phyloP scores from a whole-genome alignment of 2,888 invertebrate genomes.

The Synanthedon myopaeformis region DNA sequence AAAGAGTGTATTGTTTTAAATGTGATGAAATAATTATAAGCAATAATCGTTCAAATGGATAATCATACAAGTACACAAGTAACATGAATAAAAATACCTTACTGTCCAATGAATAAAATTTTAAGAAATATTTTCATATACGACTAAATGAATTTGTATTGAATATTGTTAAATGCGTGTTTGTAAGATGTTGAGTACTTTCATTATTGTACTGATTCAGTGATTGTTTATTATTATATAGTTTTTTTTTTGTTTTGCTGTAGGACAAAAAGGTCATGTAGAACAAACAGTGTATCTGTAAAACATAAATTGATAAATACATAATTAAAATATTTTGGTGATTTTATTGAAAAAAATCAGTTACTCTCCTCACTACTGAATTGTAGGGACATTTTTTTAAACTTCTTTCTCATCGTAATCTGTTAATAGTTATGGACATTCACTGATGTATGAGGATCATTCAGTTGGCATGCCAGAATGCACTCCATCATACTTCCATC shows the following conservation, averaged over 20 bases:
- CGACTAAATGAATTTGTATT: neutral
- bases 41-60: neutral
- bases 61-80: neutral
- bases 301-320: constrained; percentile 57
- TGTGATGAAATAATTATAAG: no score
- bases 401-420: no score
- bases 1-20: no score
- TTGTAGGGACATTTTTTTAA: neutral
- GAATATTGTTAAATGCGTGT: neutral
- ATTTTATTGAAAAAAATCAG: neutral
- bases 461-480: no score
- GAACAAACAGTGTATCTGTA: constrained; percentile 52
- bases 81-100: neutral
- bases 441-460: no score
- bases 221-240: constrained; percentile 21
- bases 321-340: constrained; percentile 21
- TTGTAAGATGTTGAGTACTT: constrained; percentile 6
- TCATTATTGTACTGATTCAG: constrained; percentile 22
- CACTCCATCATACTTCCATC: no score
- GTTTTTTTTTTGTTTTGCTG: constrained; percentile 39
- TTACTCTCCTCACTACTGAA: neutral
- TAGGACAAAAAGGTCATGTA: constrained; percentile 43
- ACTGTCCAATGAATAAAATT: neutral
- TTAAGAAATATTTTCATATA: neutral
- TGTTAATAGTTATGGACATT: no score